Evolutionary conservation across 2,888 invertebrate genomes (phyloP).

Genomic region (Ypsolopha scabrella): DNA sequence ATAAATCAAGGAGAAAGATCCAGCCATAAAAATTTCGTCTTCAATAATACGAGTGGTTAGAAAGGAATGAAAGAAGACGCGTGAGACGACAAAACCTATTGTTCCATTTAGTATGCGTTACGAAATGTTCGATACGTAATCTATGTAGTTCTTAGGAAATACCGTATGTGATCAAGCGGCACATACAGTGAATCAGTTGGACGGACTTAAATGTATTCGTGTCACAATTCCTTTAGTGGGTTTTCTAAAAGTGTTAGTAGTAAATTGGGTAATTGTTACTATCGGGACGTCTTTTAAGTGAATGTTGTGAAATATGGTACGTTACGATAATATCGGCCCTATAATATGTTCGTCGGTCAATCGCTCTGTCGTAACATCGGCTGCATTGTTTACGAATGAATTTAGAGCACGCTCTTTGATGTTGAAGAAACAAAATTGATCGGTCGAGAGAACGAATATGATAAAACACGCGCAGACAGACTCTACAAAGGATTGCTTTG

Average conservation of each 20-base stretch:
- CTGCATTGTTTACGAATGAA: neutral
- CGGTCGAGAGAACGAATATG: neutral
- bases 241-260: slow-evolving; percentile 44
- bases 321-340: neutral
- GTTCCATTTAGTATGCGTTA: neutral
- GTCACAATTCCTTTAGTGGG: slow-evolving; percentile 31
- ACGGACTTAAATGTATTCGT: slow-evolving; percentile 22
- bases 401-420: neutral
- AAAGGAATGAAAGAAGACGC: neutral
- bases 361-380: neutral
- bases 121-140: neutral
- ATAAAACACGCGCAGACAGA: neutral
- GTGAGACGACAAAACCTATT: neutral
- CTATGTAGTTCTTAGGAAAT: slow-evolving; percentile 3
- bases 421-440: neutral
- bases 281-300: neutral
- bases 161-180: neutral
- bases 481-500: neutral
- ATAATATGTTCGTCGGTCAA: neutral
- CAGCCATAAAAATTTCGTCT: neutral
- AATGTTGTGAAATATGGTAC: neutral
- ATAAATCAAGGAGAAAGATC: neutral
- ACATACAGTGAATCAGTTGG: neutral
- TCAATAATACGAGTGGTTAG: neutral
- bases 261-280: slow-evolving; percentile 33